Conservation (phyloP, 2,113 vertebrate species). For the Pelvicachromis taeniatus region DNA sequence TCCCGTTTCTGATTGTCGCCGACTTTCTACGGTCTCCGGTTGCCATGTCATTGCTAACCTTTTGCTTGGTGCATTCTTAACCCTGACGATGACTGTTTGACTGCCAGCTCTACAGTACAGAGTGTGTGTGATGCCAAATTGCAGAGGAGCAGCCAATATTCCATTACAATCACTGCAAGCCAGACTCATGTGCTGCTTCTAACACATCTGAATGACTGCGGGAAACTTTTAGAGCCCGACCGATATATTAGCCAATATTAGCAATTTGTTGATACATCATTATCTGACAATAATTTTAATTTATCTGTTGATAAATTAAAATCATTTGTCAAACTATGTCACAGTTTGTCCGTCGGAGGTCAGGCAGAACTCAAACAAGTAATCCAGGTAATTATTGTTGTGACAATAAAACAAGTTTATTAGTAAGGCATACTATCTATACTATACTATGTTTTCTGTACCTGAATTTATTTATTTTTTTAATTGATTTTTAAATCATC, state of each 20-base stretch:
- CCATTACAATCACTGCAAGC: neutral
- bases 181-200: neutral
- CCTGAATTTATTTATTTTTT: no score
- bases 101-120: neutral
- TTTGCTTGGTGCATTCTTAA: neutral
- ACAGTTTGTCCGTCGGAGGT: fast-evolving
- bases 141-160: neutral
- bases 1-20: neutral
- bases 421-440: neutral
- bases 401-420: neutral
- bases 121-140: neutral
- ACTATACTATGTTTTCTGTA: no score
- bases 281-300: neutral
- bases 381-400: neutral
- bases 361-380: neutral
- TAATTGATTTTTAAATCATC: neutral
- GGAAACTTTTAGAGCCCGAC: neutral
- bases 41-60: neutral
- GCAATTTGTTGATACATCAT: neutral
- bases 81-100: neutral
- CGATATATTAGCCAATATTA: neutral
- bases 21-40: neutral
- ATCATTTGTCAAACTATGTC: no score
- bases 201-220: neutral
- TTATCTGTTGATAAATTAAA: neutral